These are phyloP conservation scores for Coregonus clupeaformis DNA, from an alignment of 2,113 vertebrate genomes.

Conservation along the genomic window DNA sequence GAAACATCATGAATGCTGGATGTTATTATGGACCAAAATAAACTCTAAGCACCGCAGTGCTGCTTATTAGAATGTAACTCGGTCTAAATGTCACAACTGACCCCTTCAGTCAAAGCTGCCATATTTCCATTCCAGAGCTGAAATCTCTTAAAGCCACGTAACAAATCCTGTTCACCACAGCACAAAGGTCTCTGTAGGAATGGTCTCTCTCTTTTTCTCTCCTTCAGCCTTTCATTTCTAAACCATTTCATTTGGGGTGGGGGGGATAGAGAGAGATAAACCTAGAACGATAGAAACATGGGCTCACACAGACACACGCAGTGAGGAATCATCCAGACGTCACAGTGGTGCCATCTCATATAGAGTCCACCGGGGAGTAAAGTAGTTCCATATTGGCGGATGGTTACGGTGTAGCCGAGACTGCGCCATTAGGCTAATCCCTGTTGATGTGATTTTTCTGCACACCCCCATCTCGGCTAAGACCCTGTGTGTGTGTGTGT, in stretches of 20 bases:
- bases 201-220: constrained; percentile 55
- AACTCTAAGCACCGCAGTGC: constrained; percentile 40
- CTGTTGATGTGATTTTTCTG: constrained; percentile 81
- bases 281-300: constrained; percentile 17
- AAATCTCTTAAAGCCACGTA: constrained; percentile 75
- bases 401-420: constrained; percentile 75
- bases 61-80: constrained; percentile 40
- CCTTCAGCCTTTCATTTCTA: constrained; percentile 67
- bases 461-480: constrained; percentile 72
- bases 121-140: constrained; percentile 62
- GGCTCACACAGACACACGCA: constrained; percentile 47
- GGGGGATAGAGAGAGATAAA: constrained; percentile 18
- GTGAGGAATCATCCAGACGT: constrained; percentile 62
- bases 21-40: constrained; percentile 48
- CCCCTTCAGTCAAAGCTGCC: constrained; percentile 71
- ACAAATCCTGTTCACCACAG: constrained; percentile 72
- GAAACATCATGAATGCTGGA: constrained; percentile 61
- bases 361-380: constrained; percentile 59
- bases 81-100: constrained; percentile 64
- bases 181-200: constrained; percentile 74
- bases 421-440: constrained; percentile 79
- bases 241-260: constrained; percentile 62
- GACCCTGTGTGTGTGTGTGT: constrained; percentile 44
- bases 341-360: constrained; percentile 70
- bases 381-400: constrained; percentile 78